phyloP scores from a whole-genome alignment of 2,113 vertebrate genomes.

The Apteryx owenii region DNA sequence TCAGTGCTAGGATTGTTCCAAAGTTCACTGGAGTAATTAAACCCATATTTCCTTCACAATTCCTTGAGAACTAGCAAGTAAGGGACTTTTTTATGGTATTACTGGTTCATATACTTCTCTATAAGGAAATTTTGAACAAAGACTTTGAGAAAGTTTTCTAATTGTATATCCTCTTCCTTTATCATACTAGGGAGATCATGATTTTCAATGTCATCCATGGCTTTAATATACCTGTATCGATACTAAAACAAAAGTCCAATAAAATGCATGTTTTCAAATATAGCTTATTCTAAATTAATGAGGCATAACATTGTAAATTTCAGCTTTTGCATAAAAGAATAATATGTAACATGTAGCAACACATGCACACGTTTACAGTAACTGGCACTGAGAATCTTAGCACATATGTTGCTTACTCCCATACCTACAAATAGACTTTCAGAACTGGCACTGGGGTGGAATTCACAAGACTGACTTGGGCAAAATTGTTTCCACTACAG shows the following conservation, averaged over 20 bases:
- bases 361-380: not conserved
- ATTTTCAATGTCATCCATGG: not conserved
- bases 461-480: not conserved
- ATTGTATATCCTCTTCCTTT: not conserved
- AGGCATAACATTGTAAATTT: not conserved
- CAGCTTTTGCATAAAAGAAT: not conserved
- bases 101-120: not conserved
- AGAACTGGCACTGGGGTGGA: accelerated
- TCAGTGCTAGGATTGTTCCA: not conserved
- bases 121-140: not conserved
- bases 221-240: not conserved
- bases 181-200: not conserved
- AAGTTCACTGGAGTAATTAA: not conserved
- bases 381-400: not conserved
- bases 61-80: not conserved
- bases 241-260: not conserved
- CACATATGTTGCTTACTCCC: not conserved
- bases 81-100: not conserved
- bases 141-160: not conserved
- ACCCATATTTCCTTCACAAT: not conserved
- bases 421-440: accelerated
- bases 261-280: not conserved
- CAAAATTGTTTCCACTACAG: not conserved
- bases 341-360: not conserved
- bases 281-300: not conserved